Percentiles rank a stretch among this genome's conserved stretches.
Evolutionary conservation across 2,797 vertebrate species (phyloP).

Genomic region (Arctocebus calabarensis): DNA sequence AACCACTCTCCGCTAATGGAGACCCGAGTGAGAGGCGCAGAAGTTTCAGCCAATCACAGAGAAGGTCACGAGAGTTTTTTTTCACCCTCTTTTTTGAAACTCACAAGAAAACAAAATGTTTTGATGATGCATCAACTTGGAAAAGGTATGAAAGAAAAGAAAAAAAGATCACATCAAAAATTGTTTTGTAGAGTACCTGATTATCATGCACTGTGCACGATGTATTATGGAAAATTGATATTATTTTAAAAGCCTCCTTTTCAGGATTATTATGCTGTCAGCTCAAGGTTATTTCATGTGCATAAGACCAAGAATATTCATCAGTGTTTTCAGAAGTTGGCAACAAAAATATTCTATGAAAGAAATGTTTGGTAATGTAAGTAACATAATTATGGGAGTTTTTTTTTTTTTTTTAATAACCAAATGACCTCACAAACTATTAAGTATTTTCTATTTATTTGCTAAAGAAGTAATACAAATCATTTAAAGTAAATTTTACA

Average conservation of each 20-base stretch:
- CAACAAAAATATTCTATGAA: conserved; percentile 45
- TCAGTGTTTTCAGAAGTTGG: conserved; percentile 68
- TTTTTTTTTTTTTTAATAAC: background rate
- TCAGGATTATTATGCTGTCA: conserved; percentile 75
- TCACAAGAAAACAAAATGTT: conserved; percentile 66
- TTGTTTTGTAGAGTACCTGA: conserved; percentile 62
- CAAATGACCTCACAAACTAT: background rate
- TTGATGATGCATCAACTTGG: conserved; percentile 66
- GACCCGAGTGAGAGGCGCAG: conserved; percentile 66
- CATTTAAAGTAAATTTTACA: background rate
- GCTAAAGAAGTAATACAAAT: background rate
- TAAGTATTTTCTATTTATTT: background rate
- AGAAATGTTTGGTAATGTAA: conserved; percentile 58
- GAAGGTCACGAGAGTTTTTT: conserved; percentile 63
- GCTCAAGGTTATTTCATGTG: conserved; percentile 72
- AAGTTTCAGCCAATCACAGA: conserved; percentile 76
- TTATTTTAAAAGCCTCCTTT: conserved; percentile 82
- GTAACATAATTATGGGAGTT: background rate
- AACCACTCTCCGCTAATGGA: conserved; percentile 85
- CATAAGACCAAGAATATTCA: conserved; percentile 46
- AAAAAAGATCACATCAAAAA: conserved; percentile 61
- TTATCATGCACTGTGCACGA: conserved; percentile 70
- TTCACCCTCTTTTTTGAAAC: conserved; percentile 54
- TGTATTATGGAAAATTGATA: conserved; percentile 79
- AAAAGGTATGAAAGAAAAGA: conserved; percentile 71